phyloP scores from a whole-genome alignment of 2,797 vertebrate genomes.

The Onychomys torridus region DNA sequence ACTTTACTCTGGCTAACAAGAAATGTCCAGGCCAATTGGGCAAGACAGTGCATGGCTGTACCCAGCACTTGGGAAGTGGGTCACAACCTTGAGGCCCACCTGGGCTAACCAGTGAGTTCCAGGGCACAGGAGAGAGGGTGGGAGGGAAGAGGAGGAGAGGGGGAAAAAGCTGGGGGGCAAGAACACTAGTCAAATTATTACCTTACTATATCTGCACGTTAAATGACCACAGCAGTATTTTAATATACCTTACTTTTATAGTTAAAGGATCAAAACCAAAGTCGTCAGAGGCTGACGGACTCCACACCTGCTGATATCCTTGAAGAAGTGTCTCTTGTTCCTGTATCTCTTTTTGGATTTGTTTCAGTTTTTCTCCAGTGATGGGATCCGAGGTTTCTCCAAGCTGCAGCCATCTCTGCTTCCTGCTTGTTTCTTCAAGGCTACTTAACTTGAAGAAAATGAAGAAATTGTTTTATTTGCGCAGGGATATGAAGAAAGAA shows the following conservation, averaged over 20 bases:
- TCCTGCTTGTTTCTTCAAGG: constrained; percentile 89
- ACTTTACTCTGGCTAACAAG: not conserved
- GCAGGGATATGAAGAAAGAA: constrained; percentile 29
- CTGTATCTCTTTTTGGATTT: constrained; percentile 93
- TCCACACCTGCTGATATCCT: constrained; percentile 95
- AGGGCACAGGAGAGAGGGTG: not conserved
- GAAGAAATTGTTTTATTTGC: constrained; percentile 48
- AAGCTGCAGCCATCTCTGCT: constrained; percentile 83
- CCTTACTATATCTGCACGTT: not conserved
- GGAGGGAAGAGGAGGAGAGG: not conserved
- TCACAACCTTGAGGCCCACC: not conserved
- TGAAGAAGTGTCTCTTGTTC: constrained; percentile 95
- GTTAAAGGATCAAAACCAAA: constrained; percentile 37
- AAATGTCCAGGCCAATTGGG: not conserved
- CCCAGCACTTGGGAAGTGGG: not conserved
- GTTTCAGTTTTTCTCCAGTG: constrained; percentile 89
- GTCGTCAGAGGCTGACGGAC: not conserved
- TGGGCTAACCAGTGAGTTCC: not conserved
- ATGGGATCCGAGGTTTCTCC: constrained; percentile 83
- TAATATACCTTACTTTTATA: not conserved
- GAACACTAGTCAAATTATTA: constrained; percentile 25
- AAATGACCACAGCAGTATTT: constrained; percentile 50
- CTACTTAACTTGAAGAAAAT: constrained; percentile 89
- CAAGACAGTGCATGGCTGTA: not conserved
- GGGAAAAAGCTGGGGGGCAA: not conserved